Evolutionary conservation across 2,113 vertebrate species (phyloP), one percentile per base, ranked within the genome.

Genomic region (Oceanodroma tethys): DNA sequence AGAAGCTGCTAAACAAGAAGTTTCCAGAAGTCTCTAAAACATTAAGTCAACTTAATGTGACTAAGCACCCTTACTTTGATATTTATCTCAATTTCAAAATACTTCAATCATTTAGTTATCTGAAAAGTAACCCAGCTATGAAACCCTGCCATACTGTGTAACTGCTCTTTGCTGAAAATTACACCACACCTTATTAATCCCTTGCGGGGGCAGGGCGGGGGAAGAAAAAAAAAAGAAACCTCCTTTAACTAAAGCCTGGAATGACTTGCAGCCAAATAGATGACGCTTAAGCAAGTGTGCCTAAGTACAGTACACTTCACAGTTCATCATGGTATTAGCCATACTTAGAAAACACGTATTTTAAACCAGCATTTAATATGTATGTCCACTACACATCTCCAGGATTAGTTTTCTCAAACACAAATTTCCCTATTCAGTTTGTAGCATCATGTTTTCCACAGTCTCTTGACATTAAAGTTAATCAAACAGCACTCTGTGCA

Each of bases 271-370:
- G 94, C 89, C 94, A 95, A 87, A 85, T 2, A 66, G 63, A 85
- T 91, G 81, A 92, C 17, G 18, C 85, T 94, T 71, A 14, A 82
- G 42, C 81, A 95, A 94, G 87, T 53, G 12, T 88, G 91, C 86
- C 47, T 88, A 90, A 96, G 91, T 85, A 79, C 84, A 85, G 84
- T 85, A 59, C 94, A 71, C 91, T 67, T 91, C 73, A 79, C 86
- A 91, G 76, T 92, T 96, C 95, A 83, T 93, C 74, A 86, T 47
- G n/a, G 5, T 40, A 73, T 97, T 94, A 97, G 91, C 95, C 95
- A 97, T 65, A 89, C 53, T 85, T 82, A 23, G 76, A 84, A 85
- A 26, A 4, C 70, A 82, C 2, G 0, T 58, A 48, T 53, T 95
- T 95, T 58, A 90, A 96, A 82, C 40, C 34, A 58, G 26, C 81